Percentiles rank a stretch among this genome's conserved stretches.
Evolutionary conservation across 2,113 vertebrate species (phyloP).

Genomic region (Corydoras maculifer): DNA sequence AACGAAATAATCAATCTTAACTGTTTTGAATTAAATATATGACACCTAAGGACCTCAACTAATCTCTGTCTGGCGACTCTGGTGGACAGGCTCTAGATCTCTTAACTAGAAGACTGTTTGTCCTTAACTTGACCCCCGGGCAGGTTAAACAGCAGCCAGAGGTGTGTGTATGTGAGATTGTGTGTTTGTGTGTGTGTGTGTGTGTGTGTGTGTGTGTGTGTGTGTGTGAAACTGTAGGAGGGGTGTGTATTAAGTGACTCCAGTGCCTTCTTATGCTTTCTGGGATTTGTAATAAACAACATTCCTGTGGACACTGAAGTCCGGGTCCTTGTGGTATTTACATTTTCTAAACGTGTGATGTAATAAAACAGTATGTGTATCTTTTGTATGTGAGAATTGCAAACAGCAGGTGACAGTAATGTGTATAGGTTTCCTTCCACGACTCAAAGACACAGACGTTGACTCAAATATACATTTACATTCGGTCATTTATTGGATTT

Average conservation of each 20-base stretch:
- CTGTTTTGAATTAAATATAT: not conserved
- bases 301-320: conserved; percentile 24
- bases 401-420: not conserved
- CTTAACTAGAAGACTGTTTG: conserved; percentile 20
- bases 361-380: no score
- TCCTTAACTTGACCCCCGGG: conserved; percentile 15
- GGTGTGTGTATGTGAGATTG: conserved; percentile 8
- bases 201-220: not conserved
- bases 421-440: no score
- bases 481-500: no score
- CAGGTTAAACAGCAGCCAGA: conserved; percentile 6
- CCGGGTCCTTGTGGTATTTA: not conserved
- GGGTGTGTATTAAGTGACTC: conserved; percentile 10
- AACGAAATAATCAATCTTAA: no score
- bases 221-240: not conserved
- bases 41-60: not conserved
- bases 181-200: not conserved
- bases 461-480: no score
- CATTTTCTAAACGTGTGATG: not conserved
- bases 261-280: conserved; percentile 29
- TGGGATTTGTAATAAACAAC: conserved; percentile 29
- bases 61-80: conserved; percentile 4
- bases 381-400: conserved; percentile 1
- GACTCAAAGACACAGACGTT: no score
- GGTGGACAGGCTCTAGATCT: conserved; percentile 31